A percentile compares a stretch with the other conserved stretches of the same genome.
Evolutionary conservation across 2,888 invertebrate genomes (phyloP).

Genomic region (Sericinus montela): DNA sequence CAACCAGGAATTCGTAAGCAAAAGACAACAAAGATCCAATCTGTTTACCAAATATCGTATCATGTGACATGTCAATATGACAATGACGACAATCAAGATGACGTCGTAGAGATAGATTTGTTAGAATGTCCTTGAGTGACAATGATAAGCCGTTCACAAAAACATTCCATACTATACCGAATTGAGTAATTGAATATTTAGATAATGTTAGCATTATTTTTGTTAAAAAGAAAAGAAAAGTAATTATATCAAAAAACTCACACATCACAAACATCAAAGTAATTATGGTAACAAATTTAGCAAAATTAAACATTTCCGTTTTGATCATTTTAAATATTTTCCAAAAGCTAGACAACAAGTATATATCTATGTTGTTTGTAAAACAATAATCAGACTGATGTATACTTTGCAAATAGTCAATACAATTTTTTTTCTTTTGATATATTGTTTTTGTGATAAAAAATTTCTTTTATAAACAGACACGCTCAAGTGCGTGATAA

Average conservation of each 20-base stretch:
- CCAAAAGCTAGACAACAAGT: neutral
- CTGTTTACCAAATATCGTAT: constrained; percentile 8
- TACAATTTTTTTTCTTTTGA: neutral
- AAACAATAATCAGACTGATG: too few species aligned
- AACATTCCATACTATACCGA: neutral
- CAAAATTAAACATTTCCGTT: too few species aligned
- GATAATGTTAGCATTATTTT: neutral
- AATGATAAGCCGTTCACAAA: too few species aligned
- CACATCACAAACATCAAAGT: too few species aligned
- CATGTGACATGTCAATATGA: constrained; percentile 8
- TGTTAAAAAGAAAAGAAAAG: neutral
- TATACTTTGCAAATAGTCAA: neutral
- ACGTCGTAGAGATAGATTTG: neutral
- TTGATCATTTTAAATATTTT: too few species aligned
- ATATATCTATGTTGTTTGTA: too few species aligned
- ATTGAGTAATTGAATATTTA: neutral
- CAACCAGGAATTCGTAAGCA: too few species aligned
- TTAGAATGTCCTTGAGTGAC: neutral
- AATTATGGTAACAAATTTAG: neutral
- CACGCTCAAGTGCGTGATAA: constrained; percentile 17
- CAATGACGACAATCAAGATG: constrained; percentile 5
- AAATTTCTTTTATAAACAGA: constrained; percentile 13
- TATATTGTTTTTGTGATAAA: constrained; percentile 4
- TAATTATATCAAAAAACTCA: too few species aligned
- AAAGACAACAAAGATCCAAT: too few species aligned